phyloP scores from a whole-genome alignment of 2,113 vertebrate genomes.

The Plotosus lineatus region DNA sequence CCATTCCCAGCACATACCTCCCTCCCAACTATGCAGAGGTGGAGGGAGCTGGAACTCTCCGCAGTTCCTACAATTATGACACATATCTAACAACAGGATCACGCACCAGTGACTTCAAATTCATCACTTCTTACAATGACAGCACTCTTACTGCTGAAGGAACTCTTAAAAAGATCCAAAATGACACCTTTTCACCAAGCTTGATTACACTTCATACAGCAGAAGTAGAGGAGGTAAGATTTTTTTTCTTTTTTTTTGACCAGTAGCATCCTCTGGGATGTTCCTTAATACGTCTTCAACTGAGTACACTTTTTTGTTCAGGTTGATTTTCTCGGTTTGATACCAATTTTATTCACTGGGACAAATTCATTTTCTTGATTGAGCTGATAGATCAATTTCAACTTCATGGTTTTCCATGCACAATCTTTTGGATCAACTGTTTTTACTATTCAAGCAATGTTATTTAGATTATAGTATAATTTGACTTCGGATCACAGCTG shows the following conservation, averaged over 20 bases:
- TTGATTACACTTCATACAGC: slow-evolving; percentile 24
- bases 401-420: not conserved
- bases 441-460: not conserved
- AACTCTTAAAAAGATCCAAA: slow-evolving; percentile 46
- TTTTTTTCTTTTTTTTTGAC: not conserved
- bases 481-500: not conserved
- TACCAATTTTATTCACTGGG: too few species aligned
- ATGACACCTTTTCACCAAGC: not conserved
- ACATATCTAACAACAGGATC: slow-evolving; percentile 55
- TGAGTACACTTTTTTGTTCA: too few species aligned
- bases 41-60: slow-evolving; percentile 55
- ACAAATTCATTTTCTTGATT: not conserved
- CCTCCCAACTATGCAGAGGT: slow-evolving; percentile 57
- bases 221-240: slow-evolving; percentile 22
- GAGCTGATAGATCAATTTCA: not conserved
- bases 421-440: not conserved
- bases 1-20: slow-evolving; percentile 52
- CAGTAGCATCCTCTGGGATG: not conserved
- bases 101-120: slow-evolving; percentile 60
- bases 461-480: not conserved
- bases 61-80: slow-evolving; percentile 55
- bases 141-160: slow-evolving; percentile 37
- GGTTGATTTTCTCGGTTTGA: too few species aligned
- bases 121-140: slow-evolving; percentile 53
- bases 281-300: not conserved